Base-by-base conservation (phyloP, 2,888 invertebrate genomes). In the Mythimna pallens region DNA sequence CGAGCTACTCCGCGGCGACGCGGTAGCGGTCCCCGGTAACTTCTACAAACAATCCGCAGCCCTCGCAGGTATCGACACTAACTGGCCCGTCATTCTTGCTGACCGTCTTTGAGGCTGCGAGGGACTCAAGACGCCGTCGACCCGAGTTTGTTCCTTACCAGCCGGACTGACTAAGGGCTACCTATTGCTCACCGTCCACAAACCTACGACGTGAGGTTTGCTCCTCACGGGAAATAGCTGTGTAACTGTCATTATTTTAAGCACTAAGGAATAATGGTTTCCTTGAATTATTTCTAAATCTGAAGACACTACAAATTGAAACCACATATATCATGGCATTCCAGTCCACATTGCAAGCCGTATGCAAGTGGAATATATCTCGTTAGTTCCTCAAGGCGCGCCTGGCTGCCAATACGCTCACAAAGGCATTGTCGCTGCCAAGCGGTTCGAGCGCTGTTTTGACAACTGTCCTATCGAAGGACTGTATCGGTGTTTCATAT, bases 331-430 rank as follows among this genome's bases (percentile, higher is more conserved):
- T 58, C 50, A 34, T 17, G 61, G 59, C 52, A 40, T 73, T 58
- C 50, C 50, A 34, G 20, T 43, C 8, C 12, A 17, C 7, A 34
- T 58, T 22, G 12, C 57, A 34, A 50, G 50, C 25, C 40, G 20
- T 34, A 43, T 64, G 40, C 20, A 64, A 75, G 50, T 75, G 65
- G 50, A 73, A 75, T 75, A 50, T 6, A 73, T 52, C 57, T 40
- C 57, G 65, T 65, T 65, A 58, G 76, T 65, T 57, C 55, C 43
- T 22, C 10, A 58, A 58, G 40, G 30, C 74, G 36, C 3, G 4
- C 3, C 20, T 6, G 55, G 43, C 54, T 50, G 50, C 20, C 43
- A 14, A 50, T 74, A 30, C 8, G 14, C 10, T 30, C 75, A 73
- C 72, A 73, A 75, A 75, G 73, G 75, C 36, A 57, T 75, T 40